phyloP scores from a whole-genome alignment of 2,113 vertebrate species.

The Plecotus auritus region DNA sequence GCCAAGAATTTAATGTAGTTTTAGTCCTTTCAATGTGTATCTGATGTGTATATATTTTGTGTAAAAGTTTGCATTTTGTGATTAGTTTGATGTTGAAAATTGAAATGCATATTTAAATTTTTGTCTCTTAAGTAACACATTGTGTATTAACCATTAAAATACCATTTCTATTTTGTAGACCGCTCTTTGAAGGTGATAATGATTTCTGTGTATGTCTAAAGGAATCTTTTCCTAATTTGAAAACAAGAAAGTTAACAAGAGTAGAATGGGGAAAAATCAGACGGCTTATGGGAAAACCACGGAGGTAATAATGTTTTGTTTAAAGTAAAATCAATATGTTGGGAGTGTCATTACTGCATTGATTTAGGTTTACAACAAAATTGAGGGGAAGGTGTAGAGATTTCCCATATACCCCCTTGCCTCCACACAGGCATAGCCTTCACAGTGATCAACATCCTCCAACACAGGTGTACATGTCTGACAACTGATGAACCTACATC shows the following conservation, averaged over 20 bases:
- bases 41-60: not conserved
- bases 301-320: conserved; percentile 85
- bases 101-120: not conserved
- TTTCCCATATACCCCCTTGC: not conserved
- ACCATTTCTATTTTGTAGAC: conserved; percentile 83
- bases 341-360: not conserved
- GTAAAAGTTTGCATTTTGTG: conserved; percentile 5
- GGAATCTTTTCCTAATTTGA: conserved; percentile 97
- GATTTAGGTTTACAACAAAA: not conserved
- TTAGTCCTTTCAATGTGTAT: conserved; percentile 5
- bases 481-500: not conserved
- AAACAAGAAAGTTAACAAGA: conserved; percentile 96
- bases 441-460: not conserved
- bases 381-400: not conserved
- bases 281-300: conserved; percentile 97
- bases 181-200: conserved; percentile 99
- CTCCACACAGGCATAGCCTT: not conserved
- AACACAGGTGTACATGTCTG: not conserved
- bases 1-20: not conserved
- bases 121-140: not conserved
- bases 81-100: not conserved
- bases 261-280: conserved; percentile 99
- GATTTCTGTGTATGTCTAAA: conserved; percentile 99
- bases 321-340: not conserved
- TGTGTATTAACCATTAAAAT: conserved; percentile 37